phyloP scores from a whole-genome alignment of 2,113 vertebrate species.

The Dryoscopus gambensis region DNA sequence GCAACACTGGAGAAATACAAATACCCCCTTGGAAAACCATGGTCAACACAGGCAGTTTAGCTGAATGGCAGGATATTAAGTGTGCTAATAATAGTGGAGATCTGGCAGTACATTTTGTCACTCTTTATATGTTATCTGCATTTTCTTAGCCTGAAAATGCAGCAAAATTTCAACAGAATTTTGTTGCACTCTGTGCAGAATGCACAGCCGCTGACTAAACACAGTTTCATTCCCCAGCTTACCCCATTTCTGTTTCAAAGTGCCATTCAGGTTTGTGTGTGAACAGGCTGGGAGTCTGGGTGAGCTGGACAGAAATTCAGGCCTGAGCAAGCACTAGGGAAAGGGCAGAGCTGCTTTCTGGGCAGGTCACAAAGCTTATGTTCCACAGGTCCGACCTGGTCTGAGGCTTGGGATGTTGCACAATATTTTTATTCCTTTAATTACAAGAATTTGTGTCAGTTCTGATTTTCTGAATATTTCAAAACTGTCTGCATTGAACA shows the following conservation, averaged over 20 bases:
- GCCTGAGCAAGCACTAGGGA: neutral
- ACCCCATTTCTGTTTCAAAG: neutral
- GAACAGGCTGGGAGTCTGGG: neutral
- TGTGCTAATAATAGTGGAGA: neutral
- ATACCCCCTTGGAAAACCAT: neutral
- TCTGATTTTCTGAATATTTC: neutral
- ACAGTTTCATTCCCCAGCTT: neutral
- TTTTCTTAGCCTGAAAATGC: neutral
- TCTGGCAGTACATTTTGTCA: neutral
- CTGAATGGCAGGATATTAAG: neutral
- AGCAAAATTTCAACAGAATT: neutral
- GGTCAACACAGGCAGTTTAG: neutral
- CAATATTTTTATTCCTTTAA: neutral
- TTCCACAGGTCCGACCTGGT: neutral
- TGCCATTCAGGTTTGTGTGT: neutral
- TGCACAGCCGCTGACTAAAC: neutral
- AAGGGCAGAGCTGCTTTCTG: neutral
- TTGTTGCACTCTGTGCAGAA: neutral
- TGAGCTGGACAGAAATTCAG: neutral
- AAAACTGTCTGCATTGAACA: neutral
- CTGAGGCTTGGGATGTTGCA: neutral
- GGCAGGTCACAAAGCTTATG: neutral
- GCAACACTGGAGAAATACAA: neutral
- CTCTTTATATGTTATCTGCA: neutral
- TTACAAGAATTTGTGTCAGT: neutral